Evolutionary conservation across 2,888 invertebrate species (phyloP), one percentile per base, ranked within the genome.

Genomic region (Meandrusa payeni): DNA sequence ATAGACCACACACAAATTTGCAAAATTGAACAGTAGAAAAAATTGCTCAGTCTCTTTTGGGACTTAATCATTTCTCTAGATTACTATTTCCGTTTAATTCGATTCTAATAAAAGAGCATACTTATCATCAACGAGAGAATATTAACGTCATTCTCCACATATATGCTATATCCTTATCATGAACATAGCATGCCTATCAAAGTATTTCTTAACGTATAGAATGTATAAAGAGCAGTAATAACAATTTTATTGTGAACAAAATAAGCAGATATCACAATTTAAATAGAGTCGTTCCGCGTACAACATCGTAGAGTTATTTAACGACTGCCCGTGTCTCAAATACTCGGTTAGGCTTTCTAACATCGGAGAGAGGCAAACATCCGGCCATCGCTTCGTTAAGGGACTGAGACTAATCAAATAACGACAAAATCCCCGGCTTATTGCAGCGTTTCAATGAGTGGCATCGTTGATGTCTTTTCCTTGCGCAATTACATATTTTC

Each of bases 301-400:
- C 42, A 51, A 51, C 46, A 51, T 47, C 52, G 58, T 59, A 61
- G 61, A 63, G 47, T 46, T 58, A 59, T 59, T 78, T 79, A 75
- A 80, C 74, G 73, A 70, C 67, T 66, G 68, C 63, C 64, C 60
- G 57, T 59, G 58, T 63, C 59, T 62, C 59, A 61, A 64, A 64
- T 63, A 54, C 57, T 52, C 52, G 59, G 57, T 61, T 59, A 66
- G 69, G 74, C 81, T 81, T 81, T 81, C 82, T 79, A 79, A 70
- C 74, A 64, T 70, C 66, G 63, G 60, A 59, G 59, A 67, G 61
- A 69, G 60, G 74, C 68, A 76, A 80, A 79, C 79, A 80, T 83
- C 82, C 80, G 82, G 77, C 61, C 64, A 56, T 57, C 62, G 65
- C 61, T 63, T 64, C 57, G 64, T 65, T 68, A 65, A 62, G 56